phyloP scores from a whole-genome alignment of 2,113 vertebrate genomes.

The Chrysochloris asiatica region DNA sequence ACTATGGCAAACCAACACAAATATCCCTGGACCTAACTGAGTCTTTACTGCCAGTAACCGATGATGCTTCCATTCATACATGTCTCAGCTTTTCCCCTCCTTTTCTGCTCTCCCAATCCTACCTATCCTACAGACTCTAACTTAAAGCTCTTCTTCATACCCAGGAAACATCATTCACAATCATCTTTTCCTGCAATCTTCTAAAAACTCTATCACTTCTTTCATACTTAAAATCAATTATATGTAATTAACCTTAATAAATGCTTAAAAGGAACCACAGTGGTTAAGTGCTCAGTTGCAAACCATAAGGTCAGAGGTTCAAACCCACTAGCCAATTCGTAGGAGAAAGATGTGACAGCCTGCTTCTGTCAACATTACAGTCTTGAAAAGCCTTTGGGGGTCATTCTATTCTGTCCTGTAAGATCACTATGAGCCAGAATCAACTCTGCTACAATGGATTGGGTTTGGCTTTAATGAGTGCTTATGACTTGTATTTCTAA shows the following conservation, averaged over 20 bases:
- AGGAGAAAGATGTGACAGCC: neutral
- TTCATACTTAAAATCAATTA: neutral
- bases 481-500: too few relatives aligned
- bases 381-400: neutral
- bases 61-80: rapidly evolving
- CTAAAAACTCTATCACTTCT: neutral
- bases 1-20: rapidly evolving
- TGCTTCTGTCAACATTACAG: neutral
- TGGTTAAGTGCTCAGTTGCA: neutral
- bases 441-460: neutral
- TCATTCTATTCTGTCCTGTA: neutral
- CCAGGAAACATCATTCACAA: neutral
- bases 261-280: neutral
- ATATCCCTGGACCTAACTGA: too few relatives aligned
- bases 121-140: neutral
- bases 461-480: neutral
- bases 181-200: neutral
- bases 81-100: too few relatives aligned
- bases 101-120: neutral
- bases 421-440: neutral
- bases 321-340: neutral
- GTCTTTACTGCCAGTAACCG: rapidly evolving
- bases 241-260: neutral
- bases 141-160: neutral
- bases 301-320: neutral